Evolutionary conservation across 2,888 invertebrate species (phyloP).

Genomic region (Aphodius sticticus): DNA sequence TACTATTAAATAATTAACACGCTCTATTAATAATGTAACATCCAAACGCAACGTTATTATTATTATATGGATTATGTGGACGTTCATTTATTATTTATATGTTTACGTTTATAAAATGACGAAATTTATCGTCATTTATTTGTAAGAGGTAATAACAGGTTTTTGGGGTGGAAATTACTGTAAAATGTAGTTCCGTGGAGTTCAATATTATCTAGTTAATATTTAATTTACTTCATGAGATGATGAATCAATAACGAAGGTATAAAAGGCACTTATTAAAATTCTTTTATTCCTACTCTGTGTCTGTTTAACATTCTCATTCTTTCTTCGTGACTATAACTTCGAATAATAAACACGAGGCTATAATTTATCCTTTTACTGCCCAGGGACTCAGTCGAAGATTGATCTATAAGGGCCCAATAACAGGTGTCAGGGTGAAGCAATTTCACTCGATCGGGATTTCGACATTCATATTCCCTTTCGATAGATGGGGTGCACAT

Average conservation of each 20-base stretch:
- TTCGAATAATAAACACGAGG: neutral
- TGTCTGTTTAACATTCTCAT: neutral
- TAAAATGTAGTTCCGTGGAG: neutral
- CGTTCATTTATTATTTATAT: neutral
- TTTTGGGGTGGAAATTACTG: neutral
- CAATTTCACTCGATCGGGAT: neutral
- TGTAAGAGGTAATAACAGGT: neutral
- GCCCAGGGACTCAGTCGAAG: neutral
- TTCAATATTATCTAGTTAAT: neutral
- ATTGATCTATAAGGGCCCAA: neutral
- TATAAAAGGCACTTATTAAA: neutral
- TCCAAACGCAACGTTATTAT: neutral
- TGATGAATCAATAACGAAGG: neutral
- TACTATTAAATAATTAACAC: neutral
- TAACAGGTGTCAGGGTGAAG: neutral
- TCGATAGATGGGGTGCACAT: neutral
- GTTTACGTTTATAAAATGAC: neutral
- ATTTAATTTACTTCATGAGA: neutral
- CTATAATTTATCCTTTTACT: neutral
- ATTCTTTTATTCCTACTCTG: neutral
- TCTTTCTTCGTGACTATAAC: no score
- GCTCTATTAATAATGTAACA: neutral
- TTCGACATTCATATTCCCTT: neutral
- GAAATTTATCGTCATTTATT: neutral
- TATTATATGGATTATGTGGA: neutral